phyloP scores from a whole-genome alignment of 2,797 vertebrate species.

The Muraenolepis orangiensis region DNA sequence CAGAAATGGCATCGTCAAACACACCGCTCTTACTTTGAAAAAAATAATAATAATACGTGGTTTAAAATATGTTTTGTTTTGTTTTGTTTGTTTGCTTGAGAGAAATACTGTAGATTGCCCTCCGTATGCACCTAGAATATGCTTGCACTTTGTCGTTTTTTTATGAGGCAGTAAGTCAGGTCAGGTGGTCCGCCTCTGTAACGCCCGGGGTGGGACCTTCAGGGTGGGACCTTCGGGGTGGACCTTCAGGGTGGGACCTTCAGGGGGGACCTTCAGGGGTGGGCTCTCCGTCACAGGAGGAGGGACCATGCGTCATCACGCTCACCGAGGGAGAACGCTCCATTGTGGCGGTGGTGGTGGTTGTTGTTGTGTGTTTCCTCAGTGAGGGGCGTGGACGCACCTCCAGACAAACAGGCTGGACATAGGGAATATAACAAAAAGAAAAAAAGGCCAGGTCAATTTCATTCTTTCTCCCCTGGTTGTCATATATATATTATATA shows the following conservation, averaged over 20 bases:
- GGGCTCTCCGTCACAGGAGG: constrained; percentile 46
- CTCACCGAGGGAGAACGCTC: background rate
- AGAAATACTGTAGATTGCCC: background rate
- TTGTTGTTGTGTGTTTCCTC: constrained; percentile 55
- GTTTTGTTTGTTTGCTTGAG: background rate
- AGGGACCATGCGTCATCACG: constrained; percentile 45
- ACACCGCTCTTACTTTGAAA: constrained; percentile 16
- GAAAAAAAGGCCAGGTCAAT: background rate
- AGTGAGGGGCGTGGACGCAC: constrained; percentile 90
- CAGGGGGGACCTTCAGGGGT: constrained; percentile 23
- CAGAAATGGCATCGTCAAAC: constrained; percentile 65
- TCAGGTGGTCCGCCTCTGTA: no score
- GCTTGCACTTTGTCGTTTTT: constrained; percentile 62
- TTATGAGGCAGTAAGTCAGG: constrained; percentile 64
- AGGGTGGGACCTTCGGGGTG: constrained; percentile 33
- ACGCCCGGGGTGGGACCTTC: constrained; percentile 33
- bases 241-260: constrained; percentile 29
- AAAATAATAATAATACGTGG: background rate
- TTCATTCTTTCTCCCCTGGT: background rate
- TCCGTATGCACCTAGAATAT: constrained; percentile 17
- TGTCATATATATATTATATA: background rate
- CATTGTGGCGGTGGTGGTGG: constrained; percentile 6
- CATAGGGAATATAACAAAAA: constrained; percentile 5
- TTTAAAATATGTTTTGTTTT: background rate
- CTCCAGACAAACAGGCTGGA: constrained; percentile 89